Evolutionary conservation across 2,797 vertebrate species (phyloP).

Genomic region (Xerus rutilus): DNA sequence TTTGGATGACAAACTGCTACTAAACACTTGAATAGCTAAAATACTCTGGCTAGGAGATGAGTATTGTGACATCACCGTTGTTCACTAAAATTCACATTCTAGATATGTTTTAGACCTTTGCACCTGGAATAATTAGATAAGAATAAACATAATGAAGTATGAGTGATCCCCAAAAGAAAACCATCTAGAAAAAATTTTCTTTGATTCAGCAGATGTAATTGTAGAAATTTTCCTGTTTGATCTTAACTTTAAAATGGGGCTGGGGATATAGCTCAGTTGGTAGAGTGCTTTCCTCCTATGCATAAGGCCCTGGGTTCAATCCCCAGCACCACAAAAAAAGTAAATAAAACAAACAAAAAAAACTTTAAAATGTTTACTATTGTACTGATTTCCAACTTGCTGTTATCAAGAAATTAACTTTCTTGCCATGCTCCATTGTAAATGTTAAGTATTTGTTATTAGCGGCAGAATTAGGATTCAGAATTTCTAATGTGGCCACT

Average conservation of each 20-base stretch:
- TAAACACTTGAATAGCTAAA: slow-evolving; percentile 31
- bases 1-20: slow-evolving; percentile 2
- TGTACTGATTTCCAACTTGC: slow-evolving; percentile 26
- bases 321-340: too few species aligned
- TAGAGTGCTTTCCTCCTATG: too few species aligned
- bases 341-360: too few species aligned
- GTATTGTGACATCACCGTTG: neutral
- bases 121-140: neutral
- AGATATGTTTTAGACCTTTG: neutral
- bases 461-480: slow-evolving; percentile 13
- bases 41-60: slow-evolving; percentile 24
- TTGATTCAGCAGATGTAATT: neutral
- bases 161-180: slow-evolving; percentile 31
- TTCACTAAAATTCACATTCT: slow-evolving; percentile 46
- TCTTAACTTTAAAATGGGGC: slow-evolving; percentile 50
- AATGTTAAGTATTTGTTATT: slow-evolving; percentile 45
- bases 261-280: too few species aligned
- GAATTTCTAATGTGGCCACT: slow-evolving; percentile 34
- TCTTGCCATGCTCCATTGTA: neutral
- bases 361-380: slow-evolving; percentile 57
- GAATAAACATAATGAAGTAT: slow-evolving; percentile 31
- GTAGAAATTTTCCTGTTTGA: slow-evolving; percentile 61
- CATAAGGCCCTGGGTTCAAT: too few species aligned
- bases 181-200: neutral
- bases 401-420: slow-evolving; percentile 41